Evolutionary conservation across 2,797 vertebrate species (phyloP).

Genomic region (Eutrigla gurnardus): DNA sequence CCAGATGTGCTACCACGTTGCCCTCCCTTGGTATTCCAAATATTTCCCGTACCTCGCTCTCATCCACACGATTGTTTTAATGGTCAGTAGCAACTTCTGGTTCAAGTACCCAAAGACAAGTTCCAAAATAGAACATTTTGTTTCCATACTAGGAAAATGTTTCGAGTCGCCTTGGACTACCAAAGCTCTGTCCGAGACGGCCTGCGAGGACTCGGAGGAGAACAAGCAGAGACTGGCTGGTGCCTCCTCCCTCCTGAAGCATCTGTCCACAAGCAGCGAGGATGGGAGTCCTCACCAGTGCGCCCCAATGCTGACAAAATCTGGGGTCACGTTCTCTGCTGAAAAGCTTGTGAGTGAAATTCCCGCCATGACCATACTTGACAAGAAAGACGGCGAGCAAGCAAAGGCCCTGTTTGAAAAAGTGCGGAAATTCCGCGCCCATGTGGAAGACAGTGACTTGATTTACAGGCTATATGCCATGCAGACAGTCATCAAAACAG

Average conservation of each 20-base stretch:
- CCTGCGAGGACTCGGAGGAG: conserved; percentile 97
- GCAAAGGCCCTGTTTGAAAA: conserved; percentile 99
- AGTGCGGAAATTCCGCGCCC: conserved; percentile 95
- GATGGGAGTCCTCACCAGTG: conserved; percentile 96
- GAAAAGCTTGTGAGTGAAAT: conserved; percentile 95
- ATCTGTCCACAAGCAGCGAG: conserved; percentile 96
- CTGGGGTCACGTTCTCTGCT: conserved; percentile 93
- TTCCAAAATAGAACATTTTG: conserved; percentile 99
- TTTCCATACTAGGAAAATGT: conserved; percentile 97
- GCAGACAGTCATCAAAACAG: conserved; percentile 97
- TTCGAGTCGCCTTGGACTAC: conserved; percentile 99
- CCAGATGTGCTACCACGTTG: conserved; percentile 99
- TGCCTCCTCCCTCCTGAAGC: conserved; percentile 92
- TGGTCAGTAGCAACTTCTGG: conserved; percentile 99
- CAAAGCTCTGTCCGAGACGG: conserved; percentile 97
- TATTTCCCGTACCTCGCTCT: conserved; percentile 99
- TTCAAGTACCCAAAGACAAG: conserved; percentile 99
- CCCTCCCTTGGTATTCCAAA: conserved; percentile 99
- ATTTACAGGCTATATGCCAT: conserved; percentile 98
- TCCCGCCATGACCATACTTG: conserved; percentile 96
- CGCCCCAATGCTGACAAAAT: conserved; percentile 92
- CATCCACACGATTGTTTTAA: conserved; percentile 97
- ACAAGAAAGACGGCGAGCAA: conserved; percentile 98
- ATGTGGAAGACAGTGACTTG: conserved; percentile 97
- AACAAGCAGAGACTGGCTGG: conserved; percentile 95